These are phyloP conservation scores for Bubo bubo DNA, from an alignment of 2,113 vertebrate genomes.

Conservation along the genomic window DNA sequence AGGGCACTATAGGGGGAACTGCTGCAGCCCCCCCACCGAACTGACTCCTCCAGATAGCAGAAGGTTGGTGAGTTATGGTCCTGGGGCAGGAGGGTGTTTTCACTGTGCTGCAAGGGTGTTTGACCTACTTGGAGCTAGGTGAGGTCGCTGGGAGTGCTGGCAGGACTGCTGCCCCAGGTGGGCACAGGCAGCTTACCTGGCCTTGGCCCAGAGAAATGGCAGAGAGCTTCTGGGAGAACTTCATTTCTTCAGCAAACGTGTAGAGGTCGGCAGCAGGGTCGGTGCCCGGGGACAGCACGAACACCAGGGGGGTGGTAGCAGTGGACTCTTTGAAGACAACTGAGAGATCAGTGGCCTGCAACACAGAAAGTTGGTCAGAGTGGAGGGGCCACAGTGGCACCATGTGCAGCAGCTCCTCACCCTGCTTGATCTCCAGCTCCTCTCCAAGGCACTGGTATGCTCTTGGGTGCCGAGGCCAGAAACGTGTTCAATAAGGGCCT, in stretches of 20 bases:
- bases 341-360: constrained; percentile 85
- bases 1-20: not conserved
- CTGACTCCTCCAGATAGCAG: not conserved
- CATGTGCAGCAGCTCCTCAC: not conserved
- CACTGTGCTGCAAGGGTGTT: not conserved
- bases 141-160: not conserved
- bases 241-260: constrained; percentile 92
- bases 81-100: not conserved
- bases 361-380: not conserved
- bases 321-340: constrained; percentile 84
- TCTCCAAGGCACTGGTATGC: rapidly evolving
- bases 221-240: constrained; percentile 87
- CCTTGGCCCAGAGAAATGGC: constrained; percentile 92
- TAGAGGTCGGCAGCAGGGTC: constrained; percentile 89
- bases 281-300: constrained; percentile 88
- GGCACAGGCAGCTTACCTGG: constrained; percentile 75
- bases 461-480: not conserved
- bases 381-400: not conserved
- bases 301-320: constrained; percentile 82
- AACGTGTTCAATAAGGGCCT: not conserved
- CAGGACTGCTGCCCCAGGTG: not conserved
- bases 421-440: not conserved
- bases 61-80: not conserved
- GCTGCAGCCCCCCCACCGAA: not conserved
- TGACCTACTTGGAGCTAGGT: not conserved